A percentile compares a stretch with the other conserved stretches of the same genome.
Evolutionary conservation across 1,140 invertebrate species (phyloP).

Genomic region (Neodiprion virginianus): DNA sequence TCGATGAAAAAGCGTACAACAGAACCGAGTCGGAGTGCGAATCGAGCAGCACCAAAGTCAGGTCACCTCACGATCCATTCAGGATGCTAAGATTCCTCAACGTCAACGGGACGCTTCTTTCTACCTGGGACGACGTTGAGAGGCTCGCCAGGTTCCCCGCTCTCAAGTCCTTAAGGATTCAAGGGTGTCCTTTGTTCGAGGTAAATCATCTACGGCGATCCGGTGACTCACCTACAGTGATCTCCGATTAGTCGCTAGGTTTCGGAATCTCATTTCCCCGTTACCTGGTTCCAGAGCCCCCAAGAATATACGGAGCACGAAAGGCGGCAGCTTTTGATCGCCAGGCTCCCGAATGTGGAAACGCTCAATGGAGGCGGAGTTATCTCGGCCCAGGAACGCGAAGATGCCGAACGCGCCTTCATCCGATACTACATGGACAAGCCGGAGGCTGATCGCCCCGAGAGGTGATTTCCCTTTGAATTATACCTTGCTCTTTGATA

Average conservation of each 20-base stretch:
- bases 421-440: slow-evolving; percentile 91
- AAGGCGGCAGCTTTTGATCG: slow-evolving; percentile 83
- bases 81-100: slow-evolving; percentile 80
- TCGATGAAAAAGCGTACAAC: slow-evolving; percentile 48
- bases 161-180: slow-evolving; percentile 82
- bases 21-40: slow-evolving; percentile 62
- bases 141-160: slow-evolving; percentile 80
- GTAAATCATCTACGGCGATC: slow-evolving; percentile 30
- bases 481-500: not conserved
- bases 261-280: not conserved
- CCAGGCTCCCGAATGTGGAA: slow-evolving; percentile 82
- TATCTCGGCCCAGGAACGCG: slow-evolving; percentile 82
- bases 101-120: slow-evolving; percentile 81
- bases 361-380: slow-evolving; percentile 88
- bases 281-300: slow-evolving; percentile 64
- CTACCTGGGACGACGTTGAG: slow-evolving; percentile 89
- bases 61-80: slow-evolving; percentile 66
- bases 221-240: too few relatives aligned
- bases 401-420: slow-evolving; percentile 92
- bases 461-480: slow-evolving; percentile 63
- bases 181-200: slow-evolving; percentile 65
- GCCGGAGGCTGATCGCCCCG: slow-evolving; percentile 78
- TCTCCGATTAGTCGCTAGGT: not conserved
- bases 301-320: slow-evolving; percentile 88
- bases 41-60: slow-evolving; percentile 46